Evolutionary conservation across 2,888 invertebrate genomes (phyloP).

Genomic region (Tiphia femorata): DNA sequence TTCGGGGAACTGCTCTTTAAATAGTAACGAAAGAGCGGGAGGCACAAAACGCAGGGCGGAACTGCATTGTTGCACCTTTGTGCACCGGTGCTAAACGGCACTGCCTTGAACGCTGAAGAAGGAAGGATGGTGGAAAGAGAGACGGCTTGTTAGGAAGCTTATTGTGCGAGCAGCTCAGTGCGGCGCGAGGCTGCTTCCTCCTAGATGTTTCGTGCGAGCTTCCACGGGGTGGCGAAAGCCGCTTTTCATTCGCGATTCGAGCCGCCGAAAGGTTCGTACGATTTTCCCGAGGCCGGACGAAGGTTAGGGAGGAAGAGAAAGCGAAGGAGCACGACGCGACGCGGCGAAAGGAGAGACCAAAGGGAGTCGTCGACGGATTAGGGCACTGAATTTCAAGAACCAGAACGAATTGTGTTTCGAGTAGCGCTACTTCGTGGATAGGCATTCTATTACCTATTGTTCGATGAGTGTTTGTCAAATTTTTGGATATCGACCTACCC

Average conservation of each 20-base stretch:
- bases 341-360: slow-evolving; percentile 19
- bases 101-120: slow-evolving; percentile 32
- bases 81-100: slow-evolving; percentile 63
- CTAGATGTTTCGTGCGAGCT: slow-evolving; percentile 12
- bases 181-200: slow-evolving; percentile 29
- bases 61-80: slow-evolving; percentile 54
- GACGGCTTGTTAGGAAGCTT: slow-evolving; percentile 60
- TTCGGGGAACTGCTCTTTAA: slow-evolving; percentile 1
- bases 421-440: too few relatives aligned
- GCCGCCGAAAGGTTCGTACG: slow-evolving; percentile 25
- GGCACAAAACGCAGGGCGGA: slow-evolving; percentile 41
- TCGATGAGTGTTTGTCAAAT: too few relatives aligned
- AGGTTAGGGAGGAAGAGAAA: too few relatives aligned
- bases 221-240: slow-evolving; percentile 17
- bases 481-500: too few relatives aligned
- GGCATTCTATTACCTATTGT: too few relatives aligned
- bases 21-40: slow-evolving; percentile 34
- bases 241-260: slow-evolving; percentile 30
- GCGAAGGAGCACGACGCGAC: too few relatives aligned
- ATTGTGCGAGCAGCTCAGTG: too few relatives aligned
- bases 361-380: slow-evolving; percentile 52
- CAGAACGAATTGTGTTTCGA: slow-evolving; percentile 54
- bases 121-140: slow-evolving; percentile 39
- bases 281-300: too few relatives aligned
- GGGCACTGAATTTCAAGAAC: slow-evolving; percentile 46